Evolutionary conservation across 64 coral and sea anemone species (phyloP).

Genomic region (Dendronephthya gigantea): DNA sequence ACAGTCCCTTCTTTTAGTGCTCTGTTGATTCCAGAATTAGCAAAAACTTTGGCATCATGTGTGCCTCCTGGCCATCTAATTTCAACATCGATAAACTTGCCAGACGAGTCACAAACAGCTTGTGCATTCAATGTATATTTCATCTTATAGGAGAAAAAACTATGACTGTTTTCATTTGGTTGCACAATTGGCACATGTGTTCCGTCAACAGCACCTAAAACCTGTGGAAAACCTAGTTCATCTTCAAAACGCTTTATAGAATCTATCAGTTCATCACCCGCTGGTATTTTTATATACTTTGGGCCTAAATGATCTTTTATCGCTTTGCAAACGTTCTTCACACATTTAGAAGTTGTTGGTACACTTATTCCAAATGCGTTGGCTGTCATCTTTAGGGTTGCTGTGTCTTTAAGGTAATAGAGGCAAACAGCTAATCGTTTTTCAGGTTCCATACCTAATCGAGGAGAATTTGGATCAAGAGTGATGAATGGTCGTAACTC

Average conservation of each 20-base stretch:
- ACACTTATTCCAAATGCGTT: conserved; percentile 44
- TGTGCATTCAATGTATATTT: conserved; percentile 47
- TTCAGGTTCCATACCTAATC: conserved; percentile 32
- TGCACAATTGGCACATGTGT: conserved; percentile 7
- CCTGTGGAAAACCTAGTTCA: conserved; percentile 50
- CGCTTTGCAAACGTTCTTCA: conserved; percentile 40
- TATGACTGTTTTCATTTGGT: conserved; percentile 31
- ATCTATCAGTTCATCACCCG: conserved; percentile 14
- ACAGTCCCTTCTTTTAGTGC: conserved; percentile 18
- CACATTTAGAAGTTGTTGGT: conserved; percentile 24
- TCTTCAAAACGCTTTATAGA: conserved; percentile 29
- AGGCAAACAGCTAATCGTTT: conserved; percentile 39
- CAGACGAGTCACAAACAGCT: conserved; percentile 39
- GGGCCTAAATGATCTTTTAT: conserved; percentile 45
- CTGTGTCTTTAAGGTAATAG: conserved; percentile 44
- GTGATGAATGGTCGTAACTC: conserved; percentile 16
- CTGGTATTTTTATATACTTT: conserved; percentile 48
- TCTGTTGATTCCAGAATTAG: conserved; percentile 29
- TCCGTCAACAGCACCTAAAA: conserved; percentile 32
- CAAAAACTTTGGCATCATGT: conserved; percentile 55
- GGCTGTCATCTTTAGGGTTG: conserved; percentile 21
- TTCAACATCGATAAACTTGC: conserved; percentile 57
- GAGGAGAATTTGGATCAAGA: conserved; percentile 10
- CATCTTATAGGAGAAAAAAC: conserved; percentile 52
- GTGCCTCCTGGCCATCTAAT: conserved; percentile 46